Evolutionary conservation across 2,797 vertebrate species (phyloP).

Genomic region (Diceros bicornis): DNA sequence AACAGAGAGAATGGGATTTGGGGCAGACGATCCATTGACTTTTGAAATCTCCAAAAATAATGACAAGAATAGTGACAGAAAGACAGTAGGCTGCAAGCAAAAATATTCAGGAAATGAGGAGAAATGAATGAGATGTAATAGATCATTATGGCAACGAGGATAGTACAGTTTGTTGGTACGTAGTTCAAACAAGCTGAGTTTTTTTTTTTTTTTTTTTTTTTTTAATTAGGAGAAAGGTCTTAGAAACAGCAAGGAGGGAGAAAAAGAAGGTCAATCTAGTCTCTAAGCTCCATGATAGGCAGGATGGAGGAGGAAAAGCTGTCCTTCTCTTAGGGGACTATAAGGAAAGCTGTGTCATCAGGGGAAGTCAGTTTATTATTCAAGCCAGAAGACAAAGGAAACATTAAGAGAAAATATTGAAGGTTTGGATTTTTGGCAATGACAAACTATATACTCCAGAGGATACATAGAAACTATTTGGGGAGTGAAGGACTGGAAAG

Average conservation of each 20-base stretch:
- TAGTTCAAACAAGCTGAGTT: not conserved
- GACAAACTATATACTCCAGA: not conserved
- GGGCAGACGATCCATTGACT: not conserved
- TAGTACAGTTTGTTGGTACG: not conserved
- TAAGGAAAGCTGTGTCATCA: not conserved
- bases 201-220: not conserved
- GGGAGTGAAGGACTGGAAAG: not conserved
- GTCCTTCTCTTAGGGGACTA: not conserved
- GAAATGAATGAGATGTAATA: not conserved
- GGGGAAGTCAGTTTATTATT: not conserved
- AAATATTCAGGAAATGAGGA: not conserved
- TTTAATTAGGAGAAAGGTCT: not conserved
- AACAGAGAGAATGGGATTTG: not conserved
- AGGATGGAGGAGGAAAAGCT: not conserved
- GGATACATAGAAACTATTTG: not conserved
- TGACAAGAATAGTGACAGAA: not conserved
- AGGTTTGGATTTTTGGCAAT: not conserved
- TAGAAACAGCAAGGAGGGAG: not conserved
- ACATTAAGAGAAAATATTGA: not conserved
- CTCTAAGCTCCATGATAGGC: not conserved
- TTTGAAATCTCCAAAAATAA: not conserved
- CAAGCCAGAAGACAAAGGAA: not conserved
- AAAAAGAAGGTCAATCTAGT: not conserved
- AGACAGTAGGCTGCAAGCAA: not conserved
- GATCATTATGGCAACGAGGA: not conserved